These are phyloP conservation scores for Trematocara variabile DNA, from an alignment of 2,113 vertebrate species.

Conservation along the genomic window DNA sequence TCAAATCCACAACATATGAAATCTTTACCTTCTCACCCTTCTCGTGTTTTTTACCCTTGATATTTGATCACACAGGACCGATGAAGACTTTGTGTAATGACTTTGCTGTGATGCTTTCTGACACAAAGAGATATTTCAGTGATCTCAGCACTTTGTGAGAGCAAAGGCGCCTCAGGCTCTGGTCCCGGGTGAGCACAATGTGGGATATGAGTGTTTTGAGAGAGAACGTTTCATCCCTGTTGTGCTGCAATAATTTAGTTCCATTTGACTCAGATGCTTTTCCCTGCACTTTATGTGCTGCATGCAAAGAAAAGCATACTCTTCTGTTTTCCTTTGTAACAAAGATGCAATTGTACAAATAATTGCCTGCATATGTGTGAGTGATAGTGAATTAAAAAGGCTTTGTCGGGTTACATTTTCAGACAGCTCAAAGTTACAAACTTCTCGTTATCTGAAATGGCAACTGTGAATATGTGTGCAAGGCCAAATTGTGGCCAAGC, in stretches of 20 bases:
- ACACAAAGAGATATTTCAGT: conserved; percentile 7
- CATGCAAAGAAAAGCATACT: neutral
- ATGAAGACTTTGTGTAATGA: neutral
- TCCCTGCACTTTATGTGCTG: neutral
- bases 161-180: neutral
- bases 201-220: neutral
- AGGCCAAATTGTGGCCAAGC: neutral
- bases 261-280: conserved; percentile 7
- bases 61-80: neutral
- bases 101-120: conserved; percentile 1
- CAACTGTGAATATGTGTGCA: neutral
- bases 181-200: conserved; percentile 6
- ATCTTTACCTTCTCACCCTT: neutral
- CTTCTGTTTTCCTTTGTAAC: neutral
- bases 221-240: conserved; percentile 23
- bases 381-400: neutral
- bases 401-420: neutral
- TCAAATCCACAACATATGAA: neutral
- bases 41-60: neutral
- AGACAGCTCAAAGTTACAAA: neutral
- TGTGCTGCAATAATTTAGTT: conserved; percentile 16
- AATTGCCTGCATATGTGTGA: neutral
- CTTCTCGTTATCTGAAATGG: neutral
- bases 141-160: conserved; percentile 18
- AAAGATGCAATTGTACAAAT: conserved; percentile 31